Conservation (phyloP, 2,888 invertebrate species). For the Mamestra brassicae region DNA sequence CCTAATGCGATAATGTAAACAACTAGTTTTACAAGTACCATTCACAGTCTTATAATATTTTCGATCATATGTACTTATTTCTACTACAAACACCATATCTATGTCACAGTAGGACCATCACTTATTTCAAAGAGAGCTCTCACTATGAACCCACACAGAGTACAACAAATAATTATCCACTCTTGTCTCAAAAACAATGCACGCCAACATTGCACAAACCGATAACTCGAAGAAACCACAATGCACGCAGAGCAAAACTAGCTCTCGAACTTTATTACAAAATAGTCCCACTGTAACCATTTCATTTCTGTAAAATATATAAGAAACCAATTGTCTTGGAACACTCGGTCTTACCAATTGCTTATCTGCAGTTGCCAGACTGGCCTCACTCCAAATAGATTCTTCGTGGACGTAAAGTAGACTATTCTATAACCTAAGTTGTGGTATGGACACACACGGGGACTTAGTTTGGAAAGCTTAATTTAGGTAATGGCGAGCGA, state of each 20-base stretch:
- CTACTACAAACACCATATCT: too few relatives aligned
- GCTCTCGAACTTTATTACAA: slow-evolving; percentile 45
- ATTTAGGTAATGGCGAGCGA: not conserved
- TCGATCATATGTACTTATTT: too few relatives aligned
- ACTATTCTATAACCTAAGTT: slow-evolving; percentile 64
- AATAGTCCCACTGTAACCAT: slow-evolving; percentile 51
- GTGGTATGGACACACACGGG: slow-evolving; percentile 32
- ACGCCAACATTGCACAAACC: not conserved
- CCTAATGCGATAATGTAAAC: too few relatives aligned
- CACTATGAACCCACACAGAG: too few relatives aligned
- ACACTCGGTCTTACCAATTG: slow-evolving; percentile 75
- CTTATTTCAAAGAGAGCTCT: too few relatives aligned
- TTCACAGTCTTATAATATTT: too few relatives aligned
- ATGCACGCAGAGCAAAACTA: slow-evolving; percentile 30
- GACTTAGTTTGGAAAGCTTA: not conserved
- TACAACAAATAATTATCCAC: not conserved
- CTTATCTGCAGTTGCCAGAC: slow-evolving; percentile 75
- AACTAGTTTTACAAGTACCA: too few relatives aligned
- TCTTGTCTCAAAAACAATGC: not conserved
- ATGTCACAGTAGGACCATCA: too few relatives aligned
- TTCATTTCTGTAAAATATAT: slow-evolving; percentile 74
- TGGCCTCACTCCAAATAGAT: slow-evolving; percentile 81
- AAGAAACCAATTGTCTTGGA: slow-evolving; percentile 77
- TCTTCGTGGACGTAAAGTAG: slow-evolving; percentile 68
- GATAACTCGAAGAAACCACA: not conserved